Evolutionary conservation across 1,140 invertebrate species (phyloP).

Genomic region (Drepana arcuata): DNA sequence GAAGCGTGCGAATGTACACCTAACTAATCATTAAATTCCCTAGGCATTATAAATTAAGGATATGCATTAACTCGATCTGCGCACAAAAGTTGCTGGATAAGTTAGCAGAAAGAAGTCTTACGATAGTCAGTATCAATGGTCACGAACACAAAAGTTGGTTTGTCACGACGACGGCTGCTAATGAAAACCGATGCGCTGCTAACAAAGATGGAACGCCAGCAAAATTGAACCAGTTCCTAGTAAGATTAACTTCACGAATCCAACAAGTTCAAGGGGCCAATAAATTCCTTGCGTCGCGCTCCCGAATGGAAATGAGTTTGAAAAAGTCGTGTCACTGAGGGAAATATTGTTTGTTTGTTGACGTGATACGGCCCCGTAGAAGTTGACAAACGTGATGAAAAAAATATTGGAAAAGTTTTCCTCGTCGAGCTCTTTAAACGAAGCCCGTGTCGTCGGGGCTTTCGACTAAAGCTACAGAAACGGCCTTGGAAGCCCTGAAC

Average conservation of each 20-base stretch:
- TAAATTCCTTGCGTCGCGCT: conserved; percentile 29
- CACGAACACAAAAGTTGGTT: conserved; percentile 21
- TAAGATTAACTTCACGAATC: conserved; percentile 27
- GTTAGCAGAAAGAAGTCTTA: conserved; percentile 14
- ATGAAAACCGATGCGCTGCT: conserved; percentile 36
- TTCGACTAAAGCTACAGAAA: neutral
- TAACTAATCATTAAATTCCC: no score
- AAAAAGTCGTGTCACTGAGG: conserved; percentile 31
- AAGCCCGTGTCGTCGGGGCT: conserved; percentile 4
- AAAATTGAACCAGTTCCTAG: conserved; percentile 20
- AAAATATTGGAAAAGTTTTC: conserved; percentile 61
- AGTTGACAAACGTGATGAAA: conserved; percentile 53
- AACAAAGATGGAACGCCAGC: conserved; percentile 40
- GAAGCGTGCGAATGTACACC: no score
- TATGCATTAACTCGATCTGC: conserved; percentile 1
- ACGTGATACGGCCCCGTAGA: conserved; percentile 29
- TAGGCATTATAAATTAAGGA: neutral
- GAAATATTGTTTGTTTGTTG: conserved; percentile 53
- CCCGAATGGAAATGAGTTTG: conserved; percentile 41
- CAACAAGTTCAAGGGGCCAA: conserved; percentile 19
- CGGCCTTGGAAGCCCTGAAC: neutral
- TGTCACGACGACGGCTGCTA: conserved; percentile 31
- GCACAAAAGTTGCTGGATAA: conserved; percentile 9
- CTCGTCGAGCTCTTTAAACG: conserved; percentile 22
- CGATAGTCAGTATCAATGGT: conserved; percentile 8